phyloP scores from a whole-genome alignment of 2,113 vertebrate genomes.

The Ramphastos sulfuratus region DNA sequence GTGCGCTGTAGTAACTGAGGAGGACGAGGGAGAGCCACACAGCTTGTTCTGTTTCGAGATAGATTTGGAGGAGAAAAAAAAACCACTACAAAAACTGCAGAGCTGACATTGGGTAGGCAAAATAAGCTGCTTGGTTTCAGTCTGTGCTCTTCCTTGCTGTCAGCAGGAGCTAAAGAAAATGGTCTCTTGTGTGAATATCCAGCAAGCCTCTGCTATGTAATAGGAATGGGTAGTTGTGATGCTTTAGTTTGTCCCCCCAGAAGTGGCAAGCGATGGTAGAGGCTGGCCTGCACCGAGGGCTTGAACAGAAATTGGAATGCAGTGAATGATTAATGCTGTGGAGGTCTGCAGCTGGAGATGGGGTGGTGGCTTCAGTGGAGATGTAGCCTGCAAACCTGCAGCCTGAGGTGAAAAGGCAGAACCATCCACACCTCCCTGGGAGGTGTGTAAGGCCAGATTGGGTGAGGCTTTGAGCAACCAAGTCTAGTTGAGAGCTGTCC shows the following conservation, averaged over 20 bases:
- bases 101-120: background rate
- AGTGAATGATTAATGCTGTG: background rate
- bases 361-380: background rate
- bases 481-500: no score
- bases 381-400: background rate
- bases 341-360: background rate
- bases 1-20: background rate
- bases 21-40: background rate
- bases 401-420: background rate
- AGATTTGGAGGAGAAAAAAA: background rate
- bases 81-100: background rate
- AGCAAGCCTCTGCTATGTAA: fast-evolving
- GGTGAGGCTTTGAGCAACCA: no score
- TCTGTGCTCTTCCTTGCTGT: background rate
- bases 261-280: background rate
- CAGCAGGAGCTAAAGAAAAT: background rate
- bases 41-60: background rate
- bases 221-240: background rate
- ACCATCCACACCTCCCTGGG: fast-evolving
- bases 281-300: background rate
- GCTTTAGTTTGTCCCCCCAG: background rate
- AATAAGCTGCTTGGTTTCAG: background rate
- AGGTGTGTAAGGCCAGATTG: no score
- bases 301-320: background rate
- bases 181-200: background rate